phyloP scores from a whole-genome alignment of 1,140 invertebrate genomes.

The Solen grandis region DNA sequence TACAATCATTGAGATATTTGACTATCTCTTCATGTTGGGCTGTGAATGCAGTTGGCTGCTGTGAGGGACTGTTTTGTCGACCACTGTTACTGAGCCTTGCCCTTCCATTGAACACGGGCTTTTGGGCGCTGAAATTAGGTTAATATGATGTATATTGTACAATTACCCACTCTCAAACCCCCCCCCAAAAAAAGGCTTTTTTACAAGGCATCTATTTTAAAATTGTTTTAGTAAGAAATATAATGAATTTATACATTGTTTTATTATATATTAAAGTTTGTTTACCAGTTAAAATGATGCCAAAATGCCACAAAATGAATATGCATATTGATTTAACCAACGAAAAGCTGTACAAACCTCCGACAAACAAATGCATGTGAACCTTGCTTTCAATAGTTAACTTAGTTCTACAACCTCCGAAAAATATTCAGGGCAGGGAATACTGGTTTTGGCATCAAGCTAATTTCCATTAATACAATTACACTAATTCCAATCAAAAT shows the following conservation, averaged over 20 bases:
- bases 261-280: neutral
- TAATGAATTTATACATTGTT: neutral
- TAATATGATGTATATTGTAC: neutral
- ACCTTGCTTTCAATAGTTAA: too few species aligned
- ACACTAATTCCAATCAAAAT: too few species aligned
- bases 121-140: conserved; percentile 58
- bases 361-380: too few species aligned
- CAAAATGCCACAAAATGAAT: neutral
- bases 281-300: neutral
- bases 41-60: conserved; percentile 46
- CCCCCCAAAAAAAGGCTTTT: neutral
- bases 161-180: neutral
- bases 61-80: conserved; percentile 49
- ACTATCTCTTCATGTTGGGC: conserved; percentile 65
- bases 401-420: too few species aligned
- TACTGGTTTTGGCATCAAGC: too few species aligned
- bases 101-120: conserved; percentile 61
- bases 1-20: conserved; percentile 58
- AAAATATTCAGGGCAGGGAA: too few species aligned
- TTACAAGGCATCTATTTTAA: neutral
- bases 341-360: too few species aligned
- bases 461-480: too few species aligned
- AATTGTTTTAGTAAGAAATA: neutral
- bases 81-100: conserved; percentile 6
- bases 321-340: too few species aligned